Percentiles rank a stretch among this genome's conserved stretches.
These are phyloP conservation scores for Stichodactyla mertensii DNA, from an alignment of 64 coral and sea anemone genomes.

Conservation along the genomic window DNA sequence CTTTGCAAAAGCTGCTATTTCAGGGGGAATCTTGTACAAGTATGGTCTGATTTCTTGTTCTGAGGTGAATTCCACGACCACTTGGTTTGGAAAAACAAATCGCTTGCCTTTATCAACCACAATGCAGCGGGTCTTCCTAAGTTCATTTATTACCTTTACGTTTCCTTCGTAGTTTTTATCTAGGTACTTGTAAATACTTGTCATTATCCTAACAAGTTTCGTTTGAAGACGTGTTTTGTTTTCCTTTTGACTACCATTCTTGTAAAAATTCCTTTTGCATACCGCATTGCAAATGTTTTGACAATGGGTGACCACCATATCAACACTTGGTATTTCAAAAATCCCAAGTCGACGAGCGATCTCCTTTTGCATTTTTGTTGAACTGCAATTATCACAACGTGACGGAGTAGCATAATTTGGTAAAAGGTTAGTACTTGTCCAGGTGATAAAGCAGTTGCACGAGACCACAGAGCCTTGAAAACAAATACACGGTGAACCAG, in stretches of 20 bases:
- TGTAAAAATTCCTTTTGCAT: not conserved
- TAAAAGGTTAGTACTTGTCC: constrained; percentile 36
- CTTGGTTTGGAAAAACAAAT: constrained; percentile 27
- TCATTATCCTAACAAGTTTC: not conserved
- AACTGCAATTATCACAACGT: not conserved
- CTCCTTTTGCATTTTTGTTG: not conserved
- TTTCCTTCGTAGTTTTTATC: not conserved
- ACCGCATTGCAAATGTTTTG: constrained; percentile 9
- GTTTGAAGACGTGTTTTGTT: not conserved
- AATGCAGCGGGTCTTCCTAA: constrained; percentile 12
- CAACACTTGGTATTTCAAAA: not conserved
- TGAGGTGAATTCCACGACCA: constrained; percentile 22
- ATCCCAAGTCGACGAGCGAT: constrained; percentile 5
- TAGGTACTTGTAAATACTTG: constrained; percentile 23
- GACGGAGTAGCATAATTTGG: constrained; percentile 12
- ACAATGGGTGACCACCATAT: constrained; percentile 36
- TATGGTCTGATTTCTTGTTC: constrained; percentile 46
- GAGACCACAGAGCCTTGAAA: constrained; percentile 15
- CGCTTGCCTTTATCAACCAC: constrained; percentile 29
- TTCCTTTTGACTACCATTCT: not conserved
- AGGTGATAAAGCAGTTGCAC: not conserved
- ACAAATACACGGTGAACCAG: constrained; percentile 8
- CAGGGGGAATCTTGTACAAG: constrained; percentile 46
- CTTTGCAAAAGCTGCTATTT: constrained; percentile 18
- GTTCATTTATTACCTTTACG: not conserved